Conservation (phyloP, 2,888 invertebrate species). For the Eumacrocentrus americanus region DNA sequence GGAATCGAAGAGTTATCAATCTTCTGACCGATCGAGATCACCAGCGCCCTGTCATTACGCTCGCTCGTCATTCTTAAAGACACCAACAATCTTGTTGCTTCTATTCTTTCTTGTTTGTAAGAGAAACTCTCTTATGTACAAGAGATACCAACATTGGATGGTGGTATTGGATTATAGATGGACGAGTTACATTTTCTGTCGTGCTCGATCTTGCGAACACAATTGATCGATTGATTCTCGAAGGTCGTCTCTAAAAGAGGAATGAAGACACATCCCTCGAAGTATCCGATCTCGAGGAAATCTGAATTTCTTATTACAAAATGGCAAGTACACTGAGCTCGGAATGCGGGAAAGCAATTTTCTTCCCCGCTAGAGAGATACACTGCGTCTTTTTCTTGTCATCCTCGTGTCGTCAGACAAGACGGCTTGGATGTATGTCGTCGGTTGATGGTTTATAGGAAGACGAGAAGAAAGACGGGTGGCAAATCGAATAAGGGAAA, state of each 20-base stretch:
- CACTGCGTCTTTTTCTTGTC: conserved; percentile 9
- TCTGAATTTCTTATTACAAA: conserved; percentile 35
- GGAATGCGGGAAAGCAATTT: conserved; percentile 45
- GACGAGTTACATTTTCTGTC: background rate
- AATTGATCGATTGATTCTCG: conserved; percentile 30
- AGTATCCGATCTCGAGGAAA: too few species aligned
- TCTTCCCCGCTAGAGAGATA: conserved; percentile 31
- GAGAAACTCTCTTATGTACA: conserved; percentile 17
- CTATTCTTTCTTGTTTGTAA: conserved; percentile 3
- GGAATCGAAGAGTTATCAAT: conserved; percentile 55
- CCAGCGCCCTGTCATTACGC: conserved; percentile 51
- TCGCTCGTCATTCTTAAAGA: conserved; percentile 27
- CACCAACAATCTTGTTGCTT: background rate
- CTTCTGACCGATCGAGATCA: conserved; percentile 35
- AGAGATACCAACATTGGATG: conserved; percentile 3
- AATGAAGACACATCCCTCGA: conserved; percentile 1
- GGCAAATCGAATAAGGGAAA: conserved; percentile 12
- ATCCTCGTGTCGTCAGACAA: conserved; percentile 16
- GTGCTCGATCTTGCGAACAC: background rate
- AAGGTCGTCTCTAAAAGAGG: background rate
- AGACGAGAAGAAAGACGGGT: conserved; percentile 2
- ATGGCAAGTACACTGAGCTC: conserved; percentile 26
- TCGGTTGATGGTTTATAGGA: conserved; percentile 8
- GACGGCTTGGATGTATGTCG: background rate
- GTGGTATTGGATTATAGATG: conserved; percentile 1